Percentiles rank a stretch among this genome's conserved stretches.
Evolutionary conservation across 2,888 invertebrate genomes (phyloP).

Genomic region (Hololepta plana): DNA sequence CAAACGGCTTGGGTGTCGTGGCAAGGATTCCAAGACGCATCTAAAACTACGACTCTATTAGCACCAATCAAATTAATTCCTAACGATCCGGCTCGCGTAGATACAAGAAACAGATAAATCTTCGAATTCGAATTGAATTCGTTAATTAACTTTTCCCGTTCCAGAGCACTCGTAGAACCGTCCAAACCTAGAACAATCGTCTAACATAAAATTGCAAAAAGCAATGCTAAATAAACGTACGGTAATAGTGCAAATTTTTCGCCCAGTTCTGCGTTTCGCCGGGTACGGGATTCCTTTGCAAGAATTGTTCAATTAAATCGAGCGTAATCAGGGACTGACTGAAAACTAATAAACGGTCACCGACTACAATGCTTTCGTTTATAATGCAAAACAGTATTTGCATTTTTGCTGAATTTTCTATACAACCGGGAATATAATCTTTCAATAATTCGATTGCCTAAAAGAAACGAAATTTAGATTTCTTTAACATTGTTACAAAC

Average conservation of each 20-base stretch:
- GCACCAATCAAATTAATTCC: conserved; percentile 97
- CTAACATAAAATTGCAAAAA: conserved; percentile 2
- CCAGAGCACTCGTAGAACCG: conserved; percentile 86
- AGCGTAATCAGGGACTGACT: conserved; percentile 92
- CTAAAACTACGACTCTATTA: conserved; percentile 91
- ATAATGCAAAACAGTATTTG: conserved; percentile 82
- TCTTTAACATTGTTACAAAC: too few relatives aligned
- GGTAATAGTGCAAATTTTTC: conserved; percentile 74
- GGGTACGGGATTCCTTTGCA: conserved; percentile 53
- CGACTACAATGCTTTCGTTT: conserved; percentile 68
- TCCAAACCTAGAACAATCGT: conserved; percentile 52
- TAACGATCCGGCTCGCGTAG: conserved; percentile 88
- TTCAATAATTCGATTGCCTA: conserved; percentile 63
- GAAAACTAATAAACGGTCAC: conserved; percentile 85
- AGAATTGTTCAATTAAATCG: conserved; percentile 85
- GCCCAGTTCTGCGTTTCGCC: conserved; percentile 63
- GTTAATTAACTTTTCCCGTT: conserved; percentile 89
- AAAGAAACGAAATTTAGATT: conserved; percentile 15
- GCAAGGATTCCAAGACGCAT: conserved; percentile 99
- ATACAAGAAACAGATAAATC: conserved; percentile 83
- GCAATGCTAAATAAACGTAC: conserved; percentile 28
- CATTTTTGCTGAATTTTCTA: conserved; percentile 92
- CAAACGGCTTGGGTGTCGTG: conserved; percentile 97
- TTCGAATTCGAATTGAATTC: conserved; percentile 83
- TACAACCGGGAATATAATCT: conserved; percentile 71